Evolutionary conservation across 1,140 invertebrate species (phyloP).

Genomic region (Panulirus ornatus): DNA sequence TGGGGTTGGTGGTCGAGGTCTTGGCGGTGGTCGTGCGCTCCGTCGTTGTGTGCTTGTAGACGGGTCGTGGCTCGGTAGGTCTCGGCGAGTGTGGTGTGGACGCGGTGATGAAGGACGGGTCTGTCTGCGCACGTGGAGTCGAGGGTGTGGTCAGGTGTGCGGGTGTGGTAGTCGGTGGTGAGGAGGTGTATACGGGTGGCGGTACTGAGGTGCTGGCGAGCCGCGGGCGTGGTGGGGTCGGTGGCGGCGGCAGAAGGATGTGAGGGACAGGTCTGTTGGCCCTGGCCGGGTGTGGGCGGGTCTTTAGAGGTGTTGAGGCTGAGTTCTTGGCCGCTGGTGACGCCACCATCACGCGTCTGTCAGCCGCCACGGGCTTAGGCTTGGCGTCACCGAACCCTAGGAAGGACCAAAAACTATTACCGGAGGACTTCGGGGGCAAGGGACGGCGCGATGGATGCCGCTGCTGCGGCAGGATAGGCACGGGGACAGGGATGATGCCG

Average conservation of each 20-base stretch:
- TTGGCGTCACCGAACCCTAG: conserved; percentile 23
- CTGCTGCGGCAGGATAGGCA: conserved; percentile 13
- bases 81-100: neutral
- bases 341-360: neutral
- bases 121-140: neutral
- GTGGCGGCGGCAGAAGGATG: neutral
- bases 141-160: neutral
- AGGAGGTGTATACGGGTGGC: neutral
- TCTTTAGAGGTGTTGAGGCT: neutral
- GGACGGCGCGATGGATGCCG: neutral
- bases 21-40: conserved; percentile 4
- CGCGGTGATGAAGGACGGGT: neutral
- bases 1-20: neutral
- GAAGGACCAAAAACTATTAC: conserved; percentile 38
- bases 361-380: neutral
- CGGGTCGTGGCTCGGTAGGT: conserved; percentile 20
- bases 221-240: neutral
- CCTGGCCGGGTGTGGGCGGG: neutral
- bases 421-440: neutral
- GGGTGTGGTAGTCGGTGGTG: neutral
- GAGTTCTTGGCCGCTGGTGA: neutral
- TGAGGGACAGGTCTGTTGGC: neutral
- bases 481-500: conserved; percentile 50
- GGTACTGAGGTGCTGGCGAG: neutral
- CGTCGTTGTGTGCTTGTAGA: conserved; percentile 23